Conservation (phyloP, 2,797 vertebrate species). For the Chiloscyllium punctatum region DNA sequence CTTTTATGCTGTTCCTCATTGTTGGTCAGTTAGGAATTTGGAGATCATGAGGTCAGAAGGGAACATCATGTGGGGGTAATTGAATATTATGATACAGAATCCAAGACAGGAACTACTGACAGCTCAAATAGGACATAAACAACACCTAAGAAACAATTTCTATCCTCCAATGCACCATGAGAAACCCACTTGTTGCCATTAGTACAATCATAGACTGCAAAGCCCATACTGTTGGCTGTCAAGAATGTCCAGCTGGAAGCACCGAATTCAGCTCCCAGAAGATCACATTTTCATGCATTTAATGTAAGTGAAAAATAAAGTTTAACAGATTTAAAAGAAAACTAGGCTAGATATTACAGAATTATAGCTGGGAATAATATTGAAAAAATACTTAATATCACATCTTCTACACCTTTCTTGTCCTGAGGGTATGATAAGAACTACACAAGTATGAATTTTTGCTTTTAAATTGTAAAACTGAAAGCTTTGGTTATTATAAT, state of each 20-base stretch:
- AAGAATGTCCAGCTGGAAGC: neutral
- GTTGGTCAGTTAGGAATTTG: neutral
- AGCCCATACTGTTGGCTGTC: neutral
- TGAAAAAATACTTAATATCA: neutral
- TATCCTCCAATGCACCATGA: neutral
- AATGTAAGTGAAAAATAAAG: neutral
- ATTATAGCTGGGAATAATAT: neutral
- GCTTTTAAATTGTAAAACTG: neutral
- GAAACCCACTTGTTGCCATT: neutral
- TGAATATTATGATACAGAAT: neutral
- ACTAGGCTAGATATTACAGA: neutral
- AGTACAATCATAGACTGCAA: neutral
- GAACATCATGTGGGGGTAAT: neutral
- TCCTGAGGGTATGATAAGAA: neutral
- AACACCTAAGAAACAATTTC: neutral
- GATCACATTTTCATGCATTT: neutral
- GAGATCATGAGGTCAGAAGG: neutral
- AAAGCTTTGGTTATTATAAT: neutral
- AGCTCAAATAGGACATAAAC: neutral
- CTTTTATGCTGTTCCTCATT: neutral
- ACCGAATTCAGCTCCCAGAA: neutral
- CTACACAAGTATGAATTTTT: neutral
- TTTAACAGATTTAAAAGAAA: neutral
- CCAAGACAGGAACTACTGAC: neutral
- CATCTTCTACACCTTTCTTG: neutral